phyloP scores from a whole-genome alignment of 2,113 vertebrate species.

The Holacanthus passer region DNA sequence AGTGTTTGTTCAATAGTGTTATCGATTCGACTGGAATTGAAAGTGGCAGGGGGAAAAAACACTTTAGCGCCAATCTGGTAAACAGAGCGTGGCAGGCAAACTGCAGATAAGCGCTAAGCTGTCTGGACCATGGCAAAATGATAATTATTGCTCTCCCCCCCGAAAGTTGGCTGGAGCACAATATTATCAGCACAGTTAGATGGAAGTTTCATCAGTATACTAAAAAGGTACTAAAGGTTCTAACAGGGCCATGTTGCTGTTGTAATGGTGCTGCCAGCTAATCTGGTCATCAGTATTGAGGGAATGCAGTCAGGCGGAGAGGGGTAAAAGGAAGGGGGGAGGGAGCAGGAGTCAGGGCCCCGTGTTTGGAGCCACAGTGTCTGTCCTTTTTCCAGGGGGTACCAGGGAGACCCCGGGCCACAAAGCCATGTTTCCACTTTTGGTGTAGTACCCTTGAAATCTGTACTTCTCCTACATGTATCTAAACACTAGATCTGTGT shows the following conservation, averaged over 20 bases:
- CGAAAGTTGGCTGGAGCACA: conserved; percentile 41
- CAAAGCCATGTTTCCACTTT: no score
- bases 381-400: conserved; percentile 72
- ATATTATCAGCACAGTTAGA: conserved; percentile 48
- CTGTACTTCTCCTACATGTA: no score
- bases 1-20: conserved; percentile 70
- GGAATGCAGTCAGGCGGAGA: conserved; percentile 63
- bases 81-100: conserved; percentile 73
- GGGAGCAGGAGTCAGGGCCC: conserved; percentile 49
- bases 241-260: no score
- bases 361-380: conserved; percentile 76
- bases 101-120: conserved; percentile 72
- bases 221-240: conserved; percentile 53
- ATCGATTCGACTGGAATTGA: conserved; percentile 74
- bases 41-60: conserved; percentile 68
- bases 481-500: no score
- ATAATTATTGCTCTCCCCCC: conserved; percentile 58
- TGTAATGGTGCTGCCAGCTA: conserved; percentile 53
- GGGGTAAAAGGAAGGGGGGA: conserved; percentile 38
- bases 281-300: conserved; percentile 76
- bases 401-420: conserved; percentile 70
- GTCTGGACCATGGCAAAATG: conserved; percentile 62
- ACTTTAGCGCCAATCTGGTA: conserved; percentile 69
- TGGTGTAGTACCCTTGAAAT: no score
- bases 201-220: conserved; percentile 59